Base-by-base conservation (phyloP, 1,140 invertebrate species). In the Diploscapter pachys region DNA sequence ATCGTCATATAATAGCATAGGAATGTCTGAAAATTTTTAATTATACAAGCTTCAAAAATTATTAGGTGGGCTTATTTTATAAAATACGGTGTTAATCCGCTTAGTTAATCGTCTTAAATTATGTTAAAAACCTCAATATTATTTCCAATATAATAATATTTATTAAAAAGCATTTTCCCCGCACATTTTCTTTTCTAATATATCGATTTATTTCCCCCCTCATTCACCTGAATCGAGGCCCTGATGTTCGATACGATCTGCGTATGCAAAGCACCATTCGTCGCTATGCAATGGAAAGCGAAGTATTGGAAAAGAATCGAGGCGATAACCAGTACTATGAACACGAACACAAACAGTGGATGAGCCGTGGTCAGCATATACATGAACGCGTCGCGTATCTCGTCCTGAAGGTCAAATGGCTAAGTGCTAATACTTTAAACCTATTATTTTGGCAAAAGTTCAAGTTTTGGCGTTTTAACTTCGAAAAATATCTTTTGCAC, bases 1-100 rank as follows among this genome's bases (percentile, higher is more conserved):
- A 78, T 48, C 4, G 76, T 89, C 3, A 87, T 85, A 70, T 89
- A 86, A 70, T 89, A 85, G 5, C 88, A 89, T 55, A 89, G 79
- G 4, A 88, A 55, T 55, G 88, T 89, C 81, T 89, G 88, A 4
- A 87, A 72, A 8, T 31, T 31, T 31, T 31, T 31, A 31, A 31
- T 31, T 31, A 31, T 31, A 31, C 31, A 31, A 31, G 31, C 1
- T 31, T 31, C 31, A 31, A 1, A 31, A 31, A 31, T 31, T 31
- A 31, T 31, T 31, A 31, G 31, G 31, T 1, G 88, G 78, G 53
- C 2, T 9, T 49, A 51, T 65, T 1, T 1, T 65, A 61, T 6
- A 50, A 2, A 5, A 61, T 5, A 49, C 1, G 69, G 69, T 5
- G 11, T 2, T 31, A 31, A 31, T 31, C 0, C 31, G 1, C 0